Base-by-base conservation (phyloP, 1,140 invertebrate species). In the Micrasema minimum region DNA sequence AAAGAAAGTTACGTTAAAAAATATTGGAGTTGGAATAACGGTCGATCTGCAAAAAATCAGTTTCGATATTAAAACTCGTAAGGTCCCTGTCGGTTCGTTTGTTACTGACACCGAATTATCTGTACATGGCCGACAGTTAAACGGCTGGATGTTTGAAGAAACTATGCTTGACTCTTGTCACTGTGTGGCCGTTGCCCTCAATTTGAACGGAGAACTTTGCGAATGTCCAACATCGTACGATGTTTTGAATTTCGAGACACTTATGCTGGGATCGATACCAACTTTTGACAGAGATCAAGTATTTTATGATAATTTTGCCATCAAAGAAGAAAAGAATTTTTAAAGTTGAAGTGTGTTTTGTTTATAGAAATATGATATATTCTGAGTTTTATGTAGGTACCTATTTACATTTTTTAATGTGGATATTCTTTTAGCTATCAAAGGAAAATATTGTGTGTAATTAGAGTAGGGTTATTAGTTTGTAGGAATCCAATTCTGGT, bases 1-100 rank as follows among this genome's bases (percentile, higher is more conserved):
- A 98, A 99, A 85, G 97, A 99, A 80, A 94, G 94, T 80, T 96
- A 96, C 80, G 91, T 96, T 0, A 99, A 98, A 85, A n/a, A 95
- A 96, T 67, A 85, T 92, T 50, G 96, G 96, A 18, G 83, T 91
- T 14, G 96, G 96, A 22, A 90, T 99, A 45, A 90, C 89, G 0
- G 85, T 93, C 74, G 88, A 94, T 76, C 84, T 98, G 18, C 80
- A 87, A 72, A 85, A 90, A 71, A 87, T 98, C 20, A 88, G 88
- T 80, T 98, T 98, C 81, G 78, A 85, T 70, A 84, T 93, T 22
- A 84, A 86, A 62, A 85, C 88, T 20, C 71, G 81, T 45, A 62
- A 11, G 18, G 65, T 55, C 76, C 78, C 18, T 78, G 85, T 84
- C 65, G 75, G 38, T 1, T 46, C 59, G 9, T 74, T 91, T 51